Percentiles rank a stretch among this genome's conserved stretches.
Conservation (phyloP, 2,888 invertebrate genomes). For the Deilephila elpenor region DNA sequence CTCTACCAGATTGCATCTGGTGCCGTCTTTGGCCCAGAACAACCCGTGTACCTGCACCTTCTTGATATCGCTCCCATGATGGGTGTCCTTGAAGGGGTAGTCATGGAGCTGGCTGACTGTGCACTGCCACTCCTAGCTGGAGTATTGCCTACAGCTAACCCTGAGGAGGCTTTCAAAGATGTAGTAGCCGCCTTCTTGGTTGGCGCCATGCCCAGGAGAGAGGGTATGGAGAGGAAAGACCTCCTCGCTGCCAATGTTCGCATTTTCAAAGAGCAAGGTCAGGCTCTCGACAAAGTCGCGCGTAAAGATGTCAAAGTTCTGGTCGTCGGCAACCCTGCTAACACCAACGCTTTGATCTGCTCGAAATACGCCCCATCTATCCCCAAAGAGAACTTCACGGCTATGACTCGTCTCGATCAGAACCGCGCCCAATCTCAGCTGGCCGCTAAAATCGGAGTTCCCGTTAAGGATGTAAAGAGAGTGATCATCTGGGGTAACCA, state of each 20-base stretch:
- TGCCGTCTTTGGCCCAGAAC: slow-evolving; percentile 95
- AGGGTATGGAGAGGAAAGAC: slow-evolving; percentile 99
- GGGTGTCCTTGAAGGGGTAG: slow-evolving; percentile 98
- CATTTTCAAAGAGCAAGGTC: slow-evolving; percentile 98
- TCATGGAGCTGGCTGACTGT: slow-evolving; percentile 98
- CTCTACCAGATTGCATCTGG: slow-evolving; percentile 97
- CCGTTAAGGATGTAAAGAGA: slow-evolving; percentile 92
- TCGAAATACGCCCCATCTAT: slow-evolving; percentile 98
- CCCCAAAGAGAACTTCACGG: slow-evolving; percentile 97
- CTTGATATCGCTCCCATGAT: slow-evolving; percentile 98
- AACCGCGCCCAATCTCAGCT: slow-evolving; percentile 97
- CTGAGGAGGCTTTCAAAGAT: slow-evolving; percentile 96
- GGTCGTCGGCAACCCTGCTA: slow-evolving; percentile 99
- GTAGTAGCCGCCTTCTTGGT: slow-evolving; percentile 98
- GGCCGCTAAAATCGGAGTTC: slow-evolving; percentile 88
- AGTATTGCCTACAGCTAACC: slow-evolving; percentile 94
- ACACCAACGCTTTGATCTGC: slow-evolving; percentile 98
- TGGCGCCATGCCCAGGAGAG: slow-evolving; percentile 98
- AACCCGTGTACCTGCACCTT: slow-evolving; percentile 94
- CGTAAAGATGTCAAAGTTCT: slow-evolving; percentile 96
- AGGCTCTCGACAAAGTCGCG: slow-evolving; percentile 95
- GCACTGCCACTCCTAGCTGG: slow-evolving; percentile 94
- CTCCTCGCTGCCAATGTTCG: slow-evolving; percentile 98
- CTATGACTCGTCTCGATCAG: slow-evolving; percentile 99
- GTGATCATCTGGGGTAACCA: slow-evolving; percentile 99